Evolutionary conservation across 2,888 invertebrate genomes (phyloP), one percentile per base, ranked within the genome.

Genomic region (Pomacea canaliculata): DNA sequence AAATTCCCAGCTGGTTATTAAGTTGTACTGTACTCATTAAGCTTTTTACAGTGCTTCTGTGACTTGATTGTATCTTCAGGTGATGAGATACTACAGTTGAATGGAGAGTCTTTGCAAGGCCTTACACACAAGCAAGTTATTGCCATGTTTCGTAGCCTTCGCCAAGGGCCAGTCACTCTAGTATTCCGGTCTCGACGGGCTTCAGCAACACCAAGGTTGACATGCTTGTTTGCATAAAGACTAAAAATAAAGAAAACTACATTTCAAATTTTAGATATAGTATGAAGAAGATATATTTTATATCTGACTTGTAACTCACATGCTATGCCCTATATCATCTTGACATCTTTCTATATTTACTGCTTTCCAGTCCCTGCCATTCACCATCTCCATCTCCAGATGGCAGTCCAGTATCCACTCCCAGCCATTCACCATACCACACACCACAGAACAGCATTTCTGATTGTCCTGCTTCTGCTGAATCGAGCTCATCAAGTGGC

Each of bases 81-180:
- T 89, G 97, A 98, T 92, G 97, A 98, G 93, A 96, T 98, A 87
- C 92, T 97, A 87, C 95, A 95, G 84, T 94, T 98, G 77, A 98
- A 98, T 92, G 95, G 95, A 83, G 93, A 94, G 88, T 93, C 94
- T 59, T 94, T 97, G 83, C 94, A 95, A 89, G 96, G 96, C 74
- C 93, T 96, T 89, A 95, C 96, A 81, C 97, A 89, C 79, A 83
- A 84, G 70, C 86, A 88, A 72, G 90, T 86, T 16, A 79, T 89
- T 27, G 66, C 76, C n/a, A 81, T 81, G 69, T 89, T 90, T 79
- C 83, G 87, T 16, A 79, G 83, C 62, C 81, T 89, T 82, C 95
- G 96, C 91, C 94, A 94, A 91, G 97, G 97, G 83, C 94, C 95
- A 86, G 95, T 97, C 79, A 93, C 94, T 87, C 92, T 98, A 86